Evolutionary conservation across 2,888 invertebrate species (phyloP).

Genomic region (Eristalis intricaria): DNA sequence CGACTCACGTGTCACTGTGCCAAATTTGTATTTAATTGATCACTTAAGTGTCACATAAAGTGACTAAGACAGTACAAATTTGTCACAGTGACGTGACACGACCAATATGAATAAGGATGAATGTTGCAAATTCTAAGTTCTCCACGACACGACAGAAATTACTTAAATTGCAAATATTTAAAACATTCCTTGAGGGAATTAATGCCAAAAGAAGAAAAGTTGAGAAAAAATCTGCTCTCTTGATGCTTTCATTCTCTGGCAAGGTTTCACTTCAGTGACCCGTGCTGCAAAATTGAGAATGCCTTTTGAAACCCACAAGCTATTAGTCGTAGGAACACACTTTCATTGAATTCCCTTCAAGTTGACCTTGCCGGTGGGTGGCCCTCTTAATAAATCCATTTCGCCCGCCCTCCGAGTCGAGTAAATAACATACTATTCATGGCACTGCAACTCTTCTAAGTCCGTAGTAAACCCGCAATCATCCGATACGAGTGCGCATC

Average conservation of each 20-base stretch:
- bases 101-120: background rate
- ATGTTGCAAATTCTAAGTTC: too few relatives aligned
- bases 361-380: background rate
- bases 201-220: too few relatives aligned
- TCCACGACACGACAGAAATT: too few relatives aligned
- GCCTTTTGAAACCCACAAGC: background rate
- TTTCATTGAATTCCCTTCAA: background rate
- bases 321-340: background rate
- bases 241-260: too few relatives aligned
- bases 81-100: too few relatives aligned
- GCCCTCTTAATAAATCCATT: background rate
- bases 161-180: too few relatives aligned
- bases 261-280: background rate
- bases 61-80: too few relatives aligned
- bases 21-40: too few relatives aligned
- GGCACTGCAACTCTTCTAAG: background rate
- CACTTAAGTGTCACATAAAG: too few relatives aligned
- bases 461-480: background rate
- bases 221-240: too few relatives aligned
- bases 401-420: background rate
- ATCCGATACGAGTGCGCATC: background rate
- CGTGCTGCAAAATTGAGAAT: background rate
- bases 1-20: too few relatives aligned
- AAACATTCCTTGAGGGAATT: too few relatives aligned
- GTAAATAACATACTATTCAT: background rate